Evolutionary conservation across 2,888 invertebrate genomes (phyloP), one percentile per base, ranked within the genome.

Genomic region (Scotopteryx bipunctaria): DNA sequence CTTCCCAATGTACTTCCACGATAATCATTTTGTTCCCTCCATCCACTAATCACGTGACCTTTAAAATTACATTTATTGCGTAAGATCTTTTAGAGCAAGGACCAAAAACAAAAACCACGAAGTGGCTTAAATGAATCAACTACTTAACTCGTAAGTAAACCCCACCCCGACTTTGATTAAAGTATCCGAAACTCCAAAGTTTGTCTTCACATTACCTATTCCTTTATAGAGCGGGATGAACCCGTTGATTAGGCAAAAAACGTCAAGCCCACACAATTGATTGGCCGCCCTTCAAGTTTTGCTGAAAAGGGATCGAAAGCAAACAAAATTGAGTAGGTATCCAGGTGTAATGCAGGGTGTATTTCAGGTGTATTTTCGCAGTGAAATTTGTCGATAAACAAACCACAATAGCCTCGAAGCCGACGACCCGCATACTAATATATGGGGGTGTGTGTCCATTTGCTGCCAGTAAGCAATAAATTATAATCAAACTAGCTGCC

Each of bases 341-440:
- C 31, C 23, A 45, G 21, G 27, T 40, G 8, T 50, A n/a, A 37
- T 35, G 44, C 41, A 25, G 48, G 49, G 55, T 54, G 38, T 54
- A 41, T 35, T 31, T 8, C 55, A 56, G 67, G 73, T 73, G 68
- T 74, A 76, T 73, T 71, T 71, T 66, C 73, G 71, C 69, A 71
- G 71, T 66, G 72, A 75, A 74, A 76, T 78, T 78, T 73, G 75
- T 73, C 75, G 71, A 76, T 76, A 78, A 77, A 78, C 73, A 78
- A 76, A 67, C 74, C 76, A 71, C 77, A 77, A 76, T 77, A 72
- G 71, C 71, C 63, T 55, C 47, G 48, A 57, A 61, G 51, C 43
- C 48, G 57, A 50, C 66, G 70, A 66, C 66, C 69, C 69, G 77
- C 71, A 78, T 78, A 77, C 78, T 76, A 75, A 78, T 74, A 59